phyloP scores from a whole-genome alignment of 2,797 vertebrate species.

The Knipowitschia caucasica region DNA sequence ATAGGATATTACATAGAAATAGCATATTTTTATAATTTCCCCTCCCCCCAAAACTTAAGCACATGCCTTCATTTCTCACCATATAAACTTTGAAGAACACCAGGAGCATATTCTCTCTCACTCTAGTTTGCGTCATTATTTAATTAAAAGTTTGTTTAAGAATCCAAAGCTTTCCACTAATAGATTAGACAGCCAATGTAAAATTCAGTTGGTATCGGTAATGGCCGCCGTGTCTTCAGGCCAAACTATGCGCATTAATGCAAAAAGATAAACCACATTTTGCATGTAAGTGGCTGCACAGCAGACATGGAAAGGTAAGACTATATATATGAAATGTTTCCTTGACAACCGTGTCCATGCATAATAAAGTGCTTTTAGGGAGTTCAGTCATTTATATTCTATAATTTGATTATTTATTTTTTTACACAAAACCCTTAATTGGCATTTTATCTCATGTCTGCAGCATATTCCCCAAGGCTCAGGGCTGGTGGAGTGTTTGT shows the following conservation, averaged over 20 bases:
- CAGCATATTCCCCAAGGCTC: neutral
- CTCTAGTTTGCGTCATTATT: too few species aligned
- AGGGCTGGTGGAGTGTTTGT: neutral
- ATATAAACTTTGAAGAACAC: too few species aligned
- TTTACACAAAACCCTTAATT: neutral
- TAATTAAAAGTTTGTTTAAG: neutral
- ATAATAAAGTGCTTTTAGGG: constrained; percentile 53
- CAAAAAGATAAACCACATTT: neutral
- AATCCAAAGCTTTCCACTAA: neutral
- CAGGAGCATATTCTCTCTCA: too few species aligned
- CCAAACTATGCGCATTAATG: constrained; percentile 2
- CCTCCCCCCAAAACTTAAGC: too few species aligned
- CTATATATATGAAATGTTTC: constrained; percentile 55
- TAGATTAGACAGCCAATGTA: neutral
- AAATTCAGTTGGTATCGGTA: neutral
- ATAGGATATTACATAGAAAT: too few species aligned
- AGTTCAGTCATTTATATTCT: neutral
- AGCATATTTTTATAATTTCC: too few species aligned
- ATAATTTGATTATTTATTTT: neutral
- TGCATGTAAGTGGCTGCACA: neutral
- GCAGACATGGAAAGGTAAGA: constrained; percentile 11
- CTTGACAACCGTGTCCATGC: constrained; percentile 60
- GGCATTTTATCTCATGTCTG: neutral
- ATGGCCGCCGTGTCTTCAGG: neutral
- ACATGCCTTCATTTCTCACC: too few species aligned